A percentile compares a stretch with the other conserved stretches of the same genome.
phyloP scores from a whole-genome alignment of 2,888 invertebrate species.

The Andrena chrysosceles region DNA sequence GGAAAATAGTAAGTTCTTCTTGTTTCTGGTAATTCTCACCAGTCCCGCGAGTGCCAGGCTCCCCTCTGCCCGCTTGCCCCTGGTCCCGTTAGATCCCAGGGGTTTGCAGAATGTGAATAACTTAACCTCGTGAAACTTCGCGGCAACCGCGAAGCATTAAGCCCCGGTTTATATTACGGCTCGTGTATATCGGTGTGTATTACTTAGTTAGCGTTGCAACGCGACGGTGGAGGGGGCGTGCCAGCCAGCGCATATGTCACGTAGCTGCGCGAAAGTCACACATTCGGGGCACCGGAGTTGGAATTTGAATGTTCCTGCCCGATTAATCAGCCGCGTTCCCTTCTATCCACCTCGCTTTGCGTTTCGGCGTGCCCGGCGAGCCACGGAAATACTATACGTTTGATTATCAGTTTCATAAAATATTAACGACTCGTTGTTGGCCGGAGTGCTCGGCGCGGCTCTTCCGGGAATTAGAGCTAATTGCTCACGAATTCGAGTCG shows the following conservation, averaged over 20 bases:
- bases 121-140: constrained; percentile 65
- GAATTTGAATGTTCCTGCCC: constrained; percentile 35
- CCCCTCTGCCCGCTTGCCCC: constrained; percentile 6
- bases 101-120: constrained; percentile 68
- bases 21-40: constrained; percentile 60
- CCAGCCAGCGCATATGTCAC: constrained; percentile 33
- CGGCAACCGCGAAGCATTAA: constrained; percentile 64
- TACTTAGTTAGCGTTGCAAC: constrained; percentile 56
- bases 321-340: constrained; percentile 41
- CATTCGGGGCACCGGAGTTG: constrained; percentile 19
- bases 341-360: neutral
- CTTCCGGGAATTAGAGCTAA: constrained; percentile 18
- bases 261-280: constrained; percentile 39
- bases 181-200: constrained; percentile 47
- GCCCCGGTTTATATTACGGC: constrained; percentile 59
- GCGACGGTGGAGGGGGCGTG: constrained; percentile 11
- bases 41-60: constrained; percentile 22
- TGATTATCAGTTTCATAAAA: constrained; percentile 44
- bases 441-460: neutral
- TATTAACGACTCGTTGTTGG: constrained; percentile 8
- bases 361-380: neutral
- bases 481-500: constrained; percentile 23
- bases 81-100: constrained; percentile 36
- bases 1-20: constrained; percentile 70
- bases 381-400: constrained; percentile 1